These are phyloP conservation scores for Eucera pruinosa DNA, from an alignment of 2,888 invertebrate species.

Conservation along the genomic window DNA sequence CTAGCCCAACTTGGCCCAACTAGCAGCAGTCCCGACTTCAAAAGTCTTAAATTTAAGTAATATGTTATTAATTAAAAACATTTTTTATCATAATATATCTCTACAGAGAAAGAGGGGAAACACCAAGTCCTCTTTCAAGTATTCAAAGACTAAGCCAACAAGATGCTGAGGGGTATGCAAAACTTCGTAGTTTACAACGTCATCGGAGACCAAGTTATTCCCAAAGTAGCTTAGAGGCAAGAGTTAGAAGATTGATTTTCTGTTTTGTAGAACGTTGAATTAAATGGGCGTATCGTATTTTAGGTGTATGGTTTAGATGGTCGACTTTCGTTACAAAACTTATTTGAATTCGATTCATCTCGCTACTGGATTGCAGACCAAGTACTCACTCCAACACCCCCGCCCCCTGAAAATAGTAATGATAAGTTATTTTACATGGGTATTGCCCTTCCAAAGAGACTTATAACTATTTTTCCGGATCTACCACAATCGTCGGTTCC, in stretches of 20 bases:
- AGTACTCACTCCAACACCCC: slow-evolving; percentile 73
- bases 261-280: not conserved
- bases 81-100: not conserved
- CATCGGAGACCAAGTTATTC: slow-evolving; percentile 89
- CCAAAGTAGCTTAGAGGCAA: slow-evolving; percentile 85
- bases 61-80: not conserved
- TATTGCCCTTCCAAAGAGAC: slow-evolving; percentile 89
- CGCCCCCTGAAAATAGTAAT: slow-evolving; percentile 84
- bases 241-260: slow-evolving; percentile 12
- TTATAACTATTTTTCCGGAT: slow-evolving; percentile 89
- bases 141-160: slow-evolving; percentile 91
- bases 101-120: slow-evolving; percentile 90
- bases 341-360: slow-evolving; percentile 81
- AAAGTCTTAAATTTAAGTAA: not conserved
- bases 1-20: no score
- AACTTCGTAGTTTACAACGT: slow-evolving; percentile 88
- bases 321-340: slow-evolving; percentile 80
- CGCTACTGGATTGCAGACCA: slow-evolving; percentile 80
- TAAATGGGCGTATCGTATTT: slow-evolving; percentile 20
- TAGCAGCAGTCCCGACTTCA: no score
- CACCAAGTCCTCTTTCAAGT: slow-evolving; percentile 95
- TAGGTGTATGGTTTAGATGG: slow-evolving; percentile 83
- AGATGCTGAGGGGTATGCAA: slow-evolving; percentile 91
- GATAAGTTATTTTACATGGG: slow-evolving; percentile 89
- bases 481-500: slow-evolving; percentile 61